phyloP scores from a whole-genome alignment of 2,888 invertebrate genomes.

The Petrolisthes cinctipes region DNA sequence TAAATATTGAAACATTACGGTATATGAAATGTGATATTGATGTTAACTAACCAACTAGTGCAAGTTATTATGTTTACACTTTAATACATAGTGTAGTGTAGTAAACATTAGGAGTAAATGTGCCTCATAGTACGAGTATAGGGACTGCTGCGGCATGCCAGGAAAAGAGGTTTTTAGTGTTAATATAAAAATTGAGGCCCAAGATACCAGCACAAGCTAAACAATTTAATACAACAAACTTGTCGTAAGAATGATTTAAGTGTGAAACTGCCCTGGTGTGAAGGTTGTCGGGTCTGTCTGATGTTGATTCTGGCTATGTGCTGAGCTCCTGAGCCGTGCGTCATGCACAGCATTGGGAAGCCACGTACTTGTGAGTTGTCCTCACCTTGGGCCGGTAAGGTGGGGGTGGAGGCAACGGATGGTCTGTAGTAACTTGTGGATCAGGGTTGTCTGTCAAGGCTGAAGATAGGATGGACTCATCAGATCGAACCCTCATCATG shows the following conservation, averaged over 20 bases:
- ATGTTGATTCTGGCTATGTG: constrained; percentile 1
- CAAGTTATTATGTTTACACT: too few species aligned
- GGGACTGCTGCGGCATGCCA: not conserved
- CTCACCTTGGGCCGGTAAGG: constrained; percentile 66
- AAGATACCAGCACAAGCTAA: constrained; percentile 21
- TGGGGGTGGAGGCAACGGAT: constrained; percentile 60
- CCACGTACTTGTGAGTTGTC: constrained; percentile 65
- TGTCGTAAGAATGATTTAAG: not conserved
- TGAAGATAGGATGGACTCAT: constrained; percentile 64
- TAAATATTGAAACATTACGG: not conserved
- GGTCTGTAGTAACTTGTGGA: constrained; percentile 48
- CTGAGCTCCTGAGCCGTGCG: constrained; percentile 12
- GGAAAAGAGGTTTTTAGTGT: constrained; percentile 1
- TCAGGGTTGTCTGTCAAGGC: constrained; percentile 55
- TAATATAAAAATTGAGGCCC: constrained; percentile 23
- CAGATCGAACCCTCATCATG: constrained; percentile 64
- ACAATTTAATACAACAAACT: not conserved
- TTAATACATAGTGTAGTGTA: too few species aligned
- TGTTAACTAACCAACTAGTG: too few species aligned
- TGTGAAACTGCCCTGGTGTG: not conserved
- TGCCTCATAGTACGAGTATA: too few species aligned
- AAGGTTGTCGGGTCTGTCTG: not conserved
- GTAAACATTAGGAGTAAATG: too few species aligned
- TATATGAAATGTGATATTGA: too few species aligned
- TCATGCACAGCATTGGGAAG: constrained; percentile 60